These are phyloP conservation scores for Psittacula cyanocephala DNA, from an alignment of 2,113 vertebrate genomes.

Conservation along the genomic window DNA sequence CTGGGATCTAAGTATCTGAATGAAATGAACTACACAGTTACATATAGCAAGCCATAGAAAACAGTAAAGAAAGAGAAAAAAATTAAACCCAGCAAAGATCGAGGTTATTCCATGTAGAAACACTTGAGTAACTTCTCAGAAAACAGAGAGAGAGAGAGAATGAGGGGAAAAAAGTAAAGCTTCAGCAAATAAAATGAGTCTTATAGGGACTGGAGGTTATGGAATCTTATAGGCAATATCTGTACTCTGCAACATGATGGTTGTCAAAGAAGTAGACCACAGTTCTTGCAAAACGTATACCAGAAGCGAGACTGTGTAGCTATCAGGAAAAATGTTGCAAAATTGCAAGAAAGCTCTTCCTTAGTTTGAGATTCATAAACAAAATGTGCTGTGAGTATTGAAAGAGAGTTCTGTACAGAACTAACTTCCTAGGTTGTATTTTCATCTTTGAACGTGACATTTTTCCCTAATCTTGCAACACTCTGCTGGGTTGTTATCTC, in stretches of 20 bases:
- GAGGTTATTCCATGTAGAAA: neutral
- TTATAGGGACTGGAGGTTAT: neutral
- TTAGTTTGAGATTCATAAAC: neutral
- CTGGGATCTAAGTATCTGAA: neutral
- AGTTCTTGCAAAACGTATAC: neutral
- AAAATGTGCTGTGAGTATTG: neutral
- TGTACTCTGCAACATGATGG: neutral
- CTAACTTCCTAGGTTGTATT: neutral
- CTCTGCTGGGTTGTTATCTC: neutral
- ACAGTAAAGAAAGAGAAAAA: neutral
- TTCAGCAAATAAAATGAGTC: neutral
- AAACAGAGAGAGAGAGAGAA: neutral
- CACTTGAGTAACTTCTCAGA: neutral
- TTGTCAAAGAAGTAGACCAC: neutral
- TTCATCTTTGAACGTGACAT: neutral
- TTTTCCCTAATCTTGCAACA: neutral
- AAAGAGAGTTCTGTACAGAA: neutral
- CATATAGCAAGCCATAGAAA: neutral
- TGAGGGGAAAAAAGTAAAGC: neutral
- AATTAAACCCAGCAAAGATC: neutral
- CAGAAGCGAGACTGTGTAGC: neutral
- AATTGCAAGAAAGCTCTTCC: neutral
- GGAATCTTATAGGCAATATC: neutral
- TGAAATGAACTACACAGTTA: neutral
- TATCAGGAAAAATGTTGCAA: neutral